Evolutionary conservation across 2,113 vertebrate genomes (phyloP).

Genomic region (Leptodactylus fuscus): DNA sequence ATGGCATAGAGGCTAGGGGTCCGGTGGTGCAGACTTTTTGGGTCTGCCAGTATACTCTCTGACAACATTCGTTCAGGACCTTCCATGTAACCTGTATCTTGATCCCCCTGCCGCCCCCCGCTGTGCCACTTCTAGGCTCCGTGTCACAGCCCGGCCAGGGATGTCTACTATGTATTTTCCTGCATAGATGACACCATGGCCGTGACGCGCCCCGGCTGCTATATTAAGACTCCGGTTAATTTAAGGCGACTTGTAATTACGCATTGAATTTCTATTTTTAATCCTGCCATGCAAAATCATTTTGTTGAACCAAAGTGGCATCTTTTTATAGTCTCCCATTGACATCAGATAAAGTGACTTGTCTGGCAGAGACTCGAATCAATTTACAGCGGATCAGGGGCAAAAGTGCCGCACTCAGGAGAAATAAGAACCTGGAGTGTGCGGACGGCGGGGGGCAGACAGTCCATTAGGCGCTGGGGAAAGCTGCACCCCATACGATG

Average conservation of each 20-base stretch:
- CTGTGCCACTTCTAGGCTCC: not conserved
- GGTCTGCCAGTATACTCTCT: too few relatives aligned
- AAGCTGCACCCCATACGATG: not conserved
- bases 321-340: not conserved
- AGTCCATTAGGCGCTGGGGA: constrained; percentile 54
- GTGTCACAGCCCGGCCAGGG: not conserved
- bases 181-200: constrained; percentile 17
- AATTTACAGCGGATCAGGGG: constrained; percentile 31
- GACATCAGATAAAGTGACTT: constrained; percentile 30
- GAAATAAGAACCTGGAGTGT: constrained; percentile 59
- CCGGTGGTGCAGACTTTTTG: too few relatives aligned
- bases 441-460: constrained; percentile 54
- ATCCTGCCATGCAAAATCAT: constrained; percentile 35
- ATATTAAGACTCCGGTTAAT: constrained; percentile 40
- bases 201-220: constrained; percentile 20
- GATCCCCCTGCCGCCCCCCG: constrained; percentile 14
- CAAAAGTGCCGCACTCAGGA: constrained; percentile 35
- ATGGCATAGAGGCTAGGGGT: too few relatives aligned
- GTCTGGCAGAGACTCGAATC: constrained; percentile 49
- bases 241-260: constrained; percentile 46
- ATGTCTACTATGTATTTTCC: constrained; percentile 31
- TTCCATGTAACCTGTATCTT: too few relatives aligned
- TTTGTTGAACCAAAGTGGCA: constrained; percentile 28
- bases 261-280: constrained; percentile 46
- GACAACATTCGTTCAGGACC: too few relatives aligned